These are phyloP conservation scores for Catharus bicknelli DNA, from an alignment of 2,113 vertebrate species.

Conservation along the genomic window DNA sequence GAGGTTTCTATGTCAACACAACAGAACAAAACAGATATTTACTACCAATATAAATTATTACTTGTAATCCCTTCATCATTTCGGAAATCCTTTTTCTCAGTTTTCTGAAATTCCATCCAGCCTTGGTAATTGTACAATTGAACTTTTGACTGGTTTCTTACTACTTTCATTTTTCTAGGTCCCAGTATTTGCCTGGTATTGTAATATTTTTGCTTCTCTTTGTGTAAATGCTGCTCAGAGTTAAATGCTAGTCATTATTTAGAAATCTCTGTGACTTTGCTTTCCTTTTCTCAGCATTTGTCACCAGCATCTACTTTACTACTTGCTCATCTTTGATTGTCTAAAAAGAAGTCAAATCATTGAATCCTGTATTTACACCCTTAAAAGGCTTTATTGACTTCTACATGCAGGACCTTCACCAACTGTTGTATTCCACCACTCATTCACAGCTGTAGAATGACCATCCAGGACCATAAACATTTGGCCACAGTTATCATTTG, in stretches of 20 bases:
- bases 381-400: not conserved
- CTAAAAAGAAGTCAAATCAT: not conserved
- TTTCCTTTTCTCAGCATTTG: slow-evolving; percentile 10
- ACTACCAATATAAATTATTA: not conserved
- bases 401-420: not conserved
- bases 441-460: not conserved
- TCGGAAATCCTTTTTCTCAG: not conserved
- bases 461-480: not conserved
- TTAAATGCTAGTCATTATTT: not conserved
- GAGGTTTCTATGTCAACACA: not conserved
- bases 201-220: not conserved
- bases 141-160: not conserved
- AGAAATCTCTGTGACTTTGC: not conserved
- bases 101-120: not conserved
- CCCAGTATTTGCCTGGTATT: not conserved
- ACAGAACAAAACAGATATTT: not conserved
- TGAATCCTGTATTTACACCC: not conserved
- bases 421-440: not conserved
- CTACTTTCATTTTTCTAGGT: not conserved
- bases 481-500: not conserved
- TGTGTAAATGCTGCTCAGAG: not conserved
- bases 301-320: not conserved
- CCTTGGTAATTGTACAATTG: not conserved
- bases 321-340: not conserved
- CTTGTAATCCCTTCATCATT: not conserved